Percentiles rank a stretch among this genome's conserved stretches.
These are phyloP conservation scores for Metacarcinus magister DNA, from an alignment of 2,888 invertebrate genomes.

Conservation along the genomic window DNA sequence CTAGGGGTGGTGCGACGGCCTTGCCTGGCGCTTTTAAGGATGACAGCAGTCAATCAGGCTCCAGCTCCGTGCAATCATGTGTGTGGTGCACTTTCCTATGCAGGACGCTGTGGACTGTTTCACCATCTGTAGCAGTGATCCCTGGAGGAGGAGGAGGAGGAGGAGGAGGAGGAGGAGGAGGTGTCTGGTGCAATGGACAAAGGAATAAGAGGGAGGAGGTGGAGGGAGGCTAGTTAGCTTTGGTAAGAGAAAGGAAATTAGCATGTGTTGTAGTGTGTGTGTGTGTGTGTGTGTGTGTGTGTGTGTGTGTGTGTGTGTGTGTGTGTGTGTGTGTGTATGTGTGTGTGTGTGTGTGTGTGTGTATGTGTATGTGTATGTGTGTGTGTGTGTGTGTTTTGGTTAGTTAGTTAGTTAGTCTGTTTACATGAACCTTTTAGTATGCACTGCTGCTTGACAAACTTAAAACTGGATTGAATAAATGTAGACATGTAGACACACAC, in stretches of 20 bases:
- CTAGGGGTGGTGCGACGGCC: no score
- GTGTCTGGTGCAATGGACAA: neutral
- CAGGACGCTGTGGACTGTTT: neutral
- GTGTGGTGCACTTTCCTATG: no score
- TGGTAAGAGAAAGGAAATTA: neutral
- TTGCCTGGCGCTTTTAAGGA: no score
- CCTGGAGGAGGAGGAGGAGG: neutral
- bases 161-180: neutral
- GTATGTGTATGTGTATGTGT: neutral
- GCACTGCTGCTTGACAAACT: neutral
- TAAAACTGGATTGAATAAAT: neutral
- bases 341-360: neutral
- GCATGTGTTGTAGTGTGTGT: no score
- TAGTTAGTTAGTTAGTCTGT: neutral
- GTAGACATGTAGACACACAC: neutral
- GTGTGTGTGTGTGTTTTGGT: neutral
- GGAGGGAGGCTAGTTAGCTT: neutral
- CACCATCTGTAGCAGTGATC: no score
- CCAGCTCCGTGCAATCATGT: no score
- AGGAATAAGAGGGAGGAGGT: neutral
- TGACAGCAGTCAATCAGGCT: no score
- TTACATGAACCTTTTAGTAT: neutral
- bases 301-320: no score
- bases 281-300: no score
- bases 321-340: no score